Evolutionary conservation across 1,140 invertebrate species (phyloP).

Genomic region (Lamellibrachia luymesi): DNA sequence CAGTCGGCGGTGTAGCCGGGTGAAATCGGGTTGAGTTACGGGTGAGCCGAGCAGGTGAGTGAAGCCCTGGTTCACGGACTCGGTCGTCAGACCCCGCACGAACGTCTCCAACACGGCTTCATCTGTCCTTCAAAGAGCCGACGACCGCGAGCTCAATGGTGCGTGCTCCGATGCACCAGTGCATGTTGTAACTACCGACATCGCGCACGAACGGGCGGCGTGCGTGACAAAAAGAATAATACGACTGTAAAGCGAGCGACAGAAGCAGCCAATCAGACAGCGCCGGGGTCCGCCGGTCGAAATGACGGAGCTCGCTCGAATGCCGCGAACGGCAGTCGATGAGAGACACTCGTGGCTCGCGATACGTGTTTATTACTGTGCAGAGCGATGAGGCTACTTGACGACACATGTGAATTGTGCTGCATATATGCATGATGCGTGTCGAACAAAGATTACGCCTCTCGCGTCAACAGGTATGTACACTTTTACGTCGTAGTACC

Average conservation of each 20-base stretch:
- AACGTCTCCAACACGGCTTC: neutral
- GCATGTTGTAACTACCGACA: neutral
- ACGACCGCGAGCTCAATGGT: neutral
- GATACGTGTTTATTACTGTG: neutral
- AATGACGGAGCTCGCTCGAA: too few relatives aligned
- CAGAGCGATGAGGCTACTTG: neutral
- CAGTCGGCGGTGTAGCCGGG: neutral
- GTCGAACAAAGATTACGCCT: neutral
- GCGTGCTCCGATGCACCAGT: neutral
- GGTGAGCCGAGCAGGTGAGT: neutral
- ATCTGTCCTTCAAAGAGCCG: neutral
- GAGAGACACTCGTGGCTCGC: neutral
- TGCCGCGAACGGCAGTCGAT: neutral
- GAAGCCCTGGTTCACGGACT: neutral
- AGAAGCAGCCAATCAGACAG: neutral
- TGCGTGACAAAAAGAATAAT: neutral
- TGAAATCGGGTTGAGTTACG: neutral
- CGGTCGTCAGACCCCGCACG: neutral
- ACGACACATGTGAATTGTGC: neutral
- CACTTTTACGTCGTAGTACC: neutral
- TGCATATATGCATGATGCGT: neutral
- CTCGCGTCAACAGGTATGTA: neutral
- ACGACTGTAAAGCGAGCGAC: neutral
- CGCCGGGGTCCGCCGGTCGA: neutral
- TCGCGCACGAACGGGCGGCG: neutral